Evolutionary conservation across 92 coral and sea anemone species (phyloP).

Genomic region (Pocillopora grandis): DNA sequence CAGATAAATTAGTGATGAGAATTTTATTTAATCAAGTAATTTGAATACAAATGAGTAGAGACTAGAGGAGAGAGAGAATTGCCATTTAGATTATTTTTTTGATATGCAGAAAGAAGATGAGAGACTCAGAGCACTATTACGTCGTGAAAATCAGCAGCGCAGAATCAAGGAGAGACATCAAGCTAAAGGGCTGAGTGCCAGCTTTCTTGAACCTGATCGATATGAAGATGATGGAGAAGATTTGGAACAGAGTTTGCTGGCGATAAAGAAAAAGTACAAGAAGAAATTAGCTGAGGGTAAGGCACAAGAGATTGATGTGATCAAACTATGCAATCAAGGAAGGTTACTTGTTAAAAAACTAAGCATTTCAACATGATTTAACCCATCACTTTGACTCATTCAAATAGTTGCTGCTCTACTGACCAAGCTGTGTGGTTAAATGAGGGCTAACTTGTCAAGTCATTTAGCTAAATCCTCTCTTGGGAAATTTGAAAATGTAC

Average conservation of each 20-base stretch:
- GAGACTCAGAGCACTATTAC: conserved; percentile 90
- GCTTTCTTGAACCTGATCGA: conserved; percentile 89
- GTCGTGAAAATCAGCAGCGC: conserved; percentile 94
- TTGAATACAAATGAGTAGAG: too few relatives aligned
- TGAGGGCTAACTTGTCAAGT: too few relatives aligned
- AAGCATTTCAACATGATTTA: too few relatives aligned
- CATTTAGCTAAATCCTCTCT: too few relatives aligned
- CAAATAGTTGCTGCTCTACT: too few relatives aligned
- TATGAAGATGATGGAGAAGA: conserved; percentile 94
- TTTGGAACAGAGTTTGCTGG: conserved; percentile 89
- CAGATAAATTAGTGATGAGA: too few relatives aligned
- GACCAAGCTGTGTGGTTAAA: too few relatives aligned
- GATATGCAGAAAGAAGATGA: conserved; percentile 92
- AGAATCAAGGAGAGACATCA: conserved; percentile 90
- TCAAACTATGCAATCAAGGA: neutral
- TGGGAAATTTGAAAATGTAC: too few relatives aligned
- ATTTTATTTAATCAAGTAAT: too few relatives aligned
- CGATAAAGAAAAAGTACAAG: conserved; percentile 91
- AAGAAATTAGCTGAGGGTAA: conserved; percentile 90
- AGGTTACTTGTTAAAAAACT: neutral
- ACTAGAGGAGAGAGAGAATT: neutral
- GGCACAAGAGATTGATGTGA: neutral
- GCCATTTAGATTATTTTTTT: neutral
- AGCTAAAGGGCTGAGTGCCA: conserved; percentile 83
- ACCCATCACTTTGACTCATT: too few relatives aligned